Conservation (phyloP, 2,797 vertebrate species). For the Argentina silus region DNA sequence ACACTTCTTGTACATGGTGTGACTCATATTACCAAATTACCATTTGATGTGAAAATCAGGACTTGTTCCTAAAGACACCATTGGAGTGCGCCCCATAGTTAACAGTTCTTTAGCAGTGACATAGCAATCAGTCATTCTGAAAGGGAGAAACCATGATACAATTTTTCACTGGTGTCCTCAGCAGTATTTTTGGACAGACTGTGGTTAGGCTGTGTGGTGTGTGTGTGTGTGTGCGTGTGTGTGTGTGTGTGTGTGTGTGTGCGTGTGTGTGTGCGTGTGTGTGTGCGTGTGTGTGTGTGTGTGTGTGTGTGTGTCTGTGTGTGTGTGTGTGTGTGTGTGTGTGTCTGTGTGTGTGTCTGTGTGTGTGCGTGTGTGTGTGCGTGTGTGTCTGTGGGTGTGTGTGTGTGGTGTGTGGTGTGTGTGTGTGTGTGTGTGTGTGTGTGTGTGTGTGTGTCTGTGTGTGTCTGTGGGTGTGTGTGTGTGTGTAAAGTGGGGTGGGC, state of each 20-base stretch:
- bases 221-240: slow-evolving; percentile 29
- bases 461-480: not conserved
- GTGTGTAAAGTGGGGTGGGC: not conserved
- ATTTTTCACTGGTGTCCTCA: slow-evolving; percentile 18
- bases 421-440: no score
- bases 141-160: not conserved
- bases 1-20: no score
- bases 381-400: no score
- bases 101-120: not conserved
- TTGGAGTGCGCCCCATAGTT: not conserved
- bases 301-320: not conserved
- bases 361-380: no score
- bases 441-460: not conserved
- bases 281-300: no score
- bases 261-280: no score
- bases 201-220: slow-evolving; percentile 52
- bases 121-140: not conserved
- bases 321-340: not conserved
- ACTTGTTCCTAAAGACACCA: not conserved
- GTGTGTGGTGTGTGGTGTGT: no score
- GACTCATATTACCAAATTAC: no score
- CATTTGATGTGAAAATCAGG: not conserved
- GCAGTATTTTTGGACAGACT: slow-evolving; percentile 58
- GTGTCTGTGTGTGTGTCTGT: not conserved
- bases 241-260: no score